Evolutionary conservation across 2,797 vertebrate genomes (phyloP).

Genomic region (Eidolon dupreanum): DNA sequence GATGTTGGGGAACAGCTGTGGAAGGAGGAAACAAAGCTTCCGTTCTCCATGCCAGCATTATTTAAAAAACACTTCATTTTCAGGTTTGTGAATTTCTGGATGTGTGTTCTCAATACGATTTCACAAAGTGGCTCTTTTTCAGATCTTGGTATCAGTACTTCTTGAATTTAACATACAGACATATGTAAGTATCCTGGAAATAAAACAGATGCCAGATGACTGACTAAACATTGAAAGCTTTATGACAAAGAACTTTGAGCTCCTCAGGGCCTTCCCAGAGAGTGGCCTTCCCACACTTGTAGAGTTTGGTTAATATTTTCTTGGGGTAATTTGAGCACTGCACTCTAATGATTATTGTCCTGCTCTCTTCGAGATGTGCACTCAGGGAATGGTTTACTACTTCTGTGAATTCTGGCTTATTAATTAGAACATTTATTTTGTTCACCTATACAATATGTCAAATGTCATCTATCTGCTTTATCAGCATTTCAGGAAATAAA

Average conservation of each 20-base stretch:
- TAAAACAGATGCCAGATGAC: not conserved
- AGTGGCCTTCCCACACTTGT: not conserved
- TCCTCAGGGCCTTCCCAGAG: not conserved
- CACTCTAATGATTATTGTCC: not conserved
- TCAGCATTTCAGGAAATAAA: constrained; percentile 34
- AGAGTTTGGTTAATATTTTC: not conserved
- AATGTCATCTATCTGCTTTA: not conserved
- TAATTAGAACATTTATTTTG: not conserved
- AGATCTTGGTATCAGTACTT: not conserved
- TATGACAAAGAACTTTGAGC: not conserved
- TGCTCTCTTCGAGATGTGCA: not conserved
- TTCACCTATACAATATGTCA: not conserved
- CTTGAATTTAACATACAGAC: not conserved
- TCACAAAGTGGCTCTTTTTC: not conserved
- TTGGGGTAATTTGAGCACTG: not conserved
- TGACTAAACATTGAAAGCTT: not conserved
- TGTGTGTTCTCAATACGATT: not conserved
- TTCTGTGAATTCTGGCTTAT: constrained; percentile 1
- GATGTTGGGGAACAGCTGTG: not conserved
- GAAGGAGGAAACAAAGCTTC: not conserved
- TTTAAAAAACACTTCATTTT: not conserved
- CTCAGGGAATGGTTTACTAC: not conserved
- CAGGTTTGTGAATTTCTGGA: not conserved
- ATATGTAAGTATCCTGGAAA: not conserved
- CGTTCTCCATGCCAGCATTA: not conserved